Percentiles rank a stretch among this genome's conserved stretches.
Conservation (phyloP, 2,113 vertebrate species). For the cattle (Bos taurus) region ARS-UCD2.0 NC_037337.1:60385001-60385500, state of each 20-base stretch:
- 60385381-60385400: constrained; percentile 82
- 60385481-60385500: neutral
- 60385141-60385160: neutral
- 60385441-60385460: neutral
- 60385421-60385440: neutral
- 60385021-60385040: neutral
- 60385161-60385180: constrained; percentile 84
- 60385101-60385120: neutral
- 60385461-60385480: neutral
- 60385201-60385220: constrained; percentile 86
- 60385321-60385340: constrained; percentile 90
- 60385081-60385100: neutral
- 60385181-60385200: constrained; percentile 87
- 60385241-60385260: constrained; percentile 85
- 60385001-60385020: neutral
- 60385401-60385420: neutral
- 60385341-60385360: constrained; percentile 88
- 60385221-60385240: constrained; percentile 87
- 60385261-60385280: constrained; percentile 86
- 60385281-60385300: constrained; percentile 87
- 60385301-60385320: constrained; percentile 88
- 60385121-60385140: neutral
- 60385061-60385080: neutral
- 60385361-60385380: constrained; percentile 89
- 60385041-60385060: neutral